These are phyloP conservation scores for Chromis chromis DNA, from an alignment of 2,797 vertebrate genomes.

Conservation along the genomic window DNA sequence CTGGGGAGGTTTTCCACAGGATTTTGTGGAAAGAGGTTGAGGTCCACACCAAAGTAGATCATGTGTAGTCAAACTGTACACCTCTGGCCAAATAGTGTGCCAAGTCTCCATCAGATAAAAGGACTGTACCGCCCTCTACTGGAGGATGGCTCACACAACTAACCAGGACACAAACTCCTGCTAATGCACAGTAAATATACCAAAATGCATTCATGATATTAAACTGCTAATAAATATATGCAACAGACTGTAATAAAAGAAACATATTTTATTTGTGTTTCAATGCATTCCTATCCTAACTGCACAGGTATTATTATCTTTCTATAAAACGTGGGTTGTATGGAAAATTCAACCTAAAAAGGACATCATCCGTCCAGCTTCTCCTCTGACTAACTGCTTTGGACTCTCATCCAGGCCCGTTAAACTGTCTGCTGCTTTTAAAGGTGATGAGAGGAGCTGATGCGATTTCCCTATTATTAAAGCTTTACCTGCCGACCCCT, in stretches of 20 bases:
- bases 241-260: neutral
- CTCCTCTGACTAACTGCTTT: neutral
- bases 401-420: neutral
- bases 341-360: neutral
- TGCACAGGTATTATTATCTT: neutral
- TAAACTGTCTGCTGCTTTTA: neutral
- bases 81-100: neutral
- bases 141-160: conserved; percentile 19
- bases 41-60: neutral
- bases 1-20: neutral
- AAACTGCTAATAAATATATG: neutral
- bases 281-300: neutral
- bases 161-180: neutral
- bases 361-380: no score
- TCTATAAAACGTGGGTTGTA: neutral
- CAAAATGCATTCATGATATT: neutral
- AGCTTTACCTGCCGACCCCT: neutral
- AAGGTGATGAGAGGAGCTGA: neutral
- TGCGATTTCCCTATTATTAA: neutral
- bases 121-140: conserved; percentile 46
- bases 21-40: neutral
- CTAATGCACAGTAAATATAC: neutral
- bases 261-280: neutral
- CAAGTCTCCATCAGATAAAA: neutral
- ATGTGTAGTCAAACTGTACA: neutral